Base-by-base conservation (phyloP, 2,113 vertebrate genomes). In the Bubo scandiacus region DNA sequence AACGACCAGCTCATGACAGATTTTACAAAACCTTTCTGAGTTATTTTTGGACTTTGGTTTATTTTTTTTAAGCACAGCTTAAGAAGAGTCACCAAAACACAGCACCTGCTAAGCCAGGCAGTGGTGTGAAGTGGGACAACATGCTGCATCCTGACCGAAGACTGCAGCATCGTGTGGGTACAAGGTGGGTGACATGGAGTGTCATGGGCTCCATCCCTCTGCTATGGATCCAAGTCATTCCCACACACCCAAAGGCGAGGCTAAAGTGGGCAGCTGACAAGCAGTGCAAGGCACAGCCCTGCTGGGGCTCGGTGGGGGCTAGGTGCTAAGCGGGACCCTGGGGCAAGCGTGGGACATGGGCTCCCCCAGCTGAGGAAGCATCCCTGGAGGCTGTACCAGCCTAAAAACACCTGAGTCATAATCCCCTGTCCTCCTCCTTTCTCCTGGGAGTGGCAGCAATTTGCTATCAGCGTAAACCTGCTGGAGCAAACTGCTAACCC, bases 391-490 rank as follows among this genome's bases (percentile, higher is more conserved):
- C 91, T 85, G 74, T 88, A 95, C 81, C 71, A 87, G 29, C 75
- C 89, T 88, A 77, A 90, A 92, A 92, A 73, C 87, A 78, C 71
- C 71, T 97, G 96, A 97, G 95, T 97, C 97, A 97, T 97, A 96
- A 95, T 96, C 89, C 67, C 55, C 52, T 88, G 90, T 92, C 92
- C 95, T 96, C 86, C 94, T 88, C 91, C 95, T 95, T 91, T 81
- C 78, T 96, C 67, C 87, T 95, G 96, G 96, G 96, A 92, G 97
- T 94, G 97, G 94, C 91, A 95, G 87, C 52, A 91, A 92, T 88
- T 95, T 94, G 81, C 92, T 95, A 42, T 82, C 58, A 6, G 7
- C 34, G 1, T 32, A 82, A 94, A 8, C 87, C 92, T 95, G 94
- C 81, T 19, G 26, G 71, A 90, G 94, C 86, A 93, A 92, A 90